These are phyloP conservation scores for Emys orbicularis DNA, from an alignment of 2,797 vertebrate genomes.

Conservation along the genomic window DNA sequence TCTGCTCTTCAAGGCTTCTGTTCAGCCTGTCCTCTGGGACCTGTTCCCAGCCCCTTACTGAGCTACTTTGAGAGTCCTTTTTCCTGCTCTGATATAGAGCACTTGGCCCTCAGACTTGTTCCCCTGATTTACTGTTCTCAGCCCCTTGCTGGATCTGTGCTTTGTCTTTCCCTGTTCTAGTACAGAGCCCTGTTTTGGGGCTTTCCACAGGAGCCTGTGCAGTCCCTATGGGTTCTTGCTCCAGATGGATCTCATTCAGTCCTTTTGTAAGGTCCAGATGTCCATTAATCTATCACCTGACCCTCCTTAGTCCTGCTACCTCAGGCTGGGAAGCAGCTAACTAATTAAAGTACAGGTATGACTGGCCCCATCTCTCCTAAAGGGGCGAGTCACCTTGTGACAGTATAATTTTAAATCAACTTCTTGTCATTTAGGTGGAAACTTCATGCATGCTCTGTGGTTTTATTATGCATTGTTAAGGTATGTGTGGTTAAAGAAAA, in stretches of 20 bases:
- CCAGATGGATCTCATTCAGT: too few relatives aligned
- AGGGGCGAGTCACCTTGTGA: not conserved
- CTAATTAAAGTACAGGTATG: not conserved
- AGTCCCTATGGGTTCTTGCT: not conserved
- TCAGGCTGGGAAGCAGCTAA: not conserved
- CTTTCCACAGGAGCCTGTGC: not conserved
- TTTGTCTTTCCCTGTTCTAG: not conserved
- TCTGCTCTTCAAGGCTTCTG: not conserved
- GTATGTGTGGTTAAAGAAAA: not conserved
- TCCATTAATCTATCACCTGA: not conserved
- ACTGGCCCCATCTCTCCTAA: not conserved
- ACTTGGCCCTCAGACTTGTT: not conserved
- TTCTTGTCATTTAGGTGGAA: not conserved
- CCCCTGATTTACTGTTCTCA: not conserved
- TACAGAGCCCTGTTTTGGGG: not conserved
- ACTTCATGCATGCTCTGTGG: not conserved
- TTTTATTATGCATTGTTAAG: not conserved
- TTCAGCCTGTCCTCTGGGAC: too few relatives aligned
- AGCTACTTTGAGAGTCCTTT: not conserved
- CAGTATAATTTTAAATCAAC: not conserved
- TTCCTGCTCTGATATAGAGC: not conserved
- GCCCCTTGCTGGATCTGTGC: not conserved
- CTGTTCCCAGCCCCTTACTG: not conserved
- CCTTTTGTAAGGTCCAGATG: not conserved
- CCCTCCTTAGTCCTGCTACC: not conserved